Base-by-base conservation (phyloP, 2,113 vertebrate genomes). In the Plotosus lineatus region DNA sequence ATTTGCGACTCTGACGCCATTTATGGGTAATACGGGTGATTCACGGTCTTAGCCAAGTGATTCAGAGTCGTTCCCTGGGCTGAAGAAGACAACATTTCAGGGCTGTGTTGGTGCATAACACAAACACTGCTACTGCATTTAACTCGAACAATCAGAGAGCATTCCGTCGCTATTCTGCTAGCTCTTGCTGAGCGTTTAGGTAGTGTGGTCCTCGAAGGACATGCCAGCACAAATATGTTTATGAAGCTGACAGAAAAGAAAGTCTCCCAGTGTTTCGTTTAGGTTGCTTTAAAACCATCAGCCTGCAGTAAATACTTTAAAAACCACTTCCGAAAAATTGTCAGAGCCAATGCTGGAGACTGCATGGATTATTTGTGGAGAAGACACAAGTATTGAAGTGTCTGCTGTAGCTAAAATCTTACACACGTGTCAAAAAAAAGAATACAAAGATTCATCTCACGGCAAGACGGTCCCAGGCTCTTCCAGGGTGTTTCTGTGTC, bases 1-100 rank as follows among this genome's bases (percentile, higher is more conserved):
- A 92, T 93, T 90, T 90, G 89, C 88, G 81, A 82, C 81, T 81
- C 61, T 77, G 84, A 83, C 84, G 48, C 87, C 73, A 55, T 87
- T 82, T 88, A 72, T 77, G 63, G 83, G 76, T 84, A 86, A 88
- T 85, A 85, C 53, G 85, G 79, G 31, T 83, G 81, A 83, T 81
- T 81, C 82, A 81, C 56, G 69, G 60, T 31, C 63, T 78, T 66
- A 80, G 69, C 23, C 14, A 78, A 79, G 75, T 80, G 78, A 83
- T 83, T 80, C 73, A 69, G 74, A 85, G 74, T 63, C 63, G 56
- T 80, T 85, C 76, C 80, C 51, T 63, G n/a, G 63, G 74, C 73
- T 2, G 3, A 55, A 58, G 72, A 53, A 48, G 69, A 76, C 56
- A 36, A 66, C 44, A 53, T 51, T 72, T 74, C 75, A 77, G 66